Evolutionary conservation across 23 tunicate genomes (phyloP).

Genomic region (Botrylloides violaceus): DNA sequence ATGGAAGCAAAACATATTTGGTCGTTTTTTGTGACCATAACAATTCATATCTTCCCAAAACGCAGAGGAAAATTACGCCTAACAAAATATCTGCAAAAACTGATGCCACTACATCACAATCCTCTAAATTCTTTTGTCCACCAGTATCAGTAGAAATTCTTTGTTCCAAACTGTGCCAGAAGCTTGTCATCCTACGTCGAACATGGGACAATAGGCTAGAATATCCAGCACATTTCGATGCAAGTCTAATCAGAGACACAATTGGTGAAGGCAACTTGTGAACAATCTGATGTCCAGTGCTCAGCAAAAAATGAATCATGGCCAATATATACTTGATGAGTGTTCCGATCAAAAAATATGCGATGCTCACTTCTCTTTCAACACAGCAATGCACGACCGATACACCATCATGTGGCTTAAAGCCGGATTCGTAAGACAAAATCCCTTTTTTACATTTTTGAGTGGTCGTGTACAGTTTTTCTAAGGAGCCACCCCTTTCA

Average conservation of each 20-base stretch:
- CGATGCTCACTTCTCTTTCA: conserved; percentile 20
- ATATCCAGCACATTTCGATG: not conserved
- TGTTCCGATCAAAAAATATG: not conserved
- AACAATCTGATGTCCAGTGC: not conserved
- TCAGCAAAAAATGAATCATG: not conserved
- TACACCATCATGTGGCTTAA: not conserved
- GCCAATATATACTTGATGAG: not conserved
- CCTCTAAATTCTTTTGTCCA: not conserved
- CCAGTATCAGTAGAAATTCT: not conserved
- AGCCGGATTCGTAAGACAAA: not conserved
- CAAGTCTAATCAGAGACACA: not conserved
- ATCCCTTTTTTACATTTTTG: conserved; percentile 6
- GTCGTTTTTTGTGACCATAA: not conserved
- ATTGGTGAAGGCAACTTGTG: not conserved
- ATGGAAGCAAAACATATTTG: not conserved
- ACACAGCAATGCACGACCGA: conserved; percentile 1
- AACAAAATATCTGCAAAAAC: conserved; percentile 6
- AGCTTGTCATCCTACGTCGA: not conserved
- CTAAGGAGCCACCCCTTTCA: not conserved
- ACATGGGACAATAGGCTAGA: conserved; percentile 15
- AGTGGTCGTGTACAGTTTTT: not conserved
- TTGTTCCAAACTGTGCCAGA: not conserved
- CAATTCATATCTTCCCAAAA: not conserved
- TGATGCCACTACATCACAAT: not conserved
- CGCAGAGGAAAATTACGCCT: not conserved